Conservation (phyloP, 2,113 vertebrate genomes). For the Colaptes auratus region DNA sequence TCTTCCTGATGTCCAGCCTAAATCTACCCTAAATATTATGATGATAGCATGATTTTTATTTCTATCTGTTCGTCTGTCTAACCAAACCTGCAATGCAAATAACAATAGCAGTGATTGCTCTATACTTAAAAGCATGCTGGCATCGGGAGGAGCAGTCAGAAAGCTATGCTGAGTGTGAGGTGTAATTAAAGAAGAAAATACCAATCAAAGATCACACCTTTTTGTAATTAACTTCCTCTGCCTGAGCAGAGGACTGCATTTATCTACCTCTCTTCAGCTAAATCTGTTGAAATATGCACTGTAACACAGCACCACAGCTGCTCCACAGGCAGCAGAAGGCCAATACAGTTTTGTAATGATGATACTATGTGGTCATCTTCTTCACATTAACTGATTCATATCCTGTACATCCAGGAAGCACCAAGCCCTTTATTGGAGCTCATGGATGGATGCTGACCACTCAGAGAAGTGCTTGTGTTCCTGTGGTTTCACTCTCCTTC, state of each 20-base stretch:
- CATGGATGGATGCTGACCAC: background rate
- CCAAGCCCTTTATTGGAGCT: conserved; percentile 17
- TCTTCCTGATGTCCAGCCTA: too few species aligned
- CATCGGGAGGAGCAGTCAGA: background rate
- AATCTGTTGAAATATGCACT: background rate
- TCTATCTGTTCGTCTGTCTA: background rate
- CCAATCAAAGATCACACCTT: conserved; percentile 4
- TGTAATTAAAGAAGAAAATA: conserved; percentile 33
- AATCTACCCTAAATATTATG: background rate
- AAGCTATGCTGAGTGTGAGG: background rate
- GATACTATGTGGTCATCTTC: conserved; percentile 47
- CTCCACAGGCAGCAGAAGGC: background rate
- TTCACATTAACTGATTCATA: conserved; percentile 46
- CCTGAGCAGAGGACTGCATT: background rate
- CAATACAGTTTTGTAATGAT: background rate
- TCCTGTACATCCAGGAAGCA: conserved; percentile 47
- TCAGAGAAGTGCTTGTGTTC: background rate
- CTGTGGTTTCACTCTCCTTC: background rate
- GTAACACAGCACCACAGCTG: conserved; percentile 13
- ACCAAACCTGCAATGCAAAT: background rate
- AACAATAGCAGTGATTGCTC: background rate
- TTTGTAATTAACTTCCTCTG: conserved; percentile 12
- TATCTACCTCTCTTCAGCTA: background rate
- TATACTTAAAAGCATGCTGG: background rate
- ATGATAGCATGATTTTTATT: background rate